Base-by-base conservation (phyloP, 2,888 invertebrate species). In the Yponomeuta evonymella region DNA sequence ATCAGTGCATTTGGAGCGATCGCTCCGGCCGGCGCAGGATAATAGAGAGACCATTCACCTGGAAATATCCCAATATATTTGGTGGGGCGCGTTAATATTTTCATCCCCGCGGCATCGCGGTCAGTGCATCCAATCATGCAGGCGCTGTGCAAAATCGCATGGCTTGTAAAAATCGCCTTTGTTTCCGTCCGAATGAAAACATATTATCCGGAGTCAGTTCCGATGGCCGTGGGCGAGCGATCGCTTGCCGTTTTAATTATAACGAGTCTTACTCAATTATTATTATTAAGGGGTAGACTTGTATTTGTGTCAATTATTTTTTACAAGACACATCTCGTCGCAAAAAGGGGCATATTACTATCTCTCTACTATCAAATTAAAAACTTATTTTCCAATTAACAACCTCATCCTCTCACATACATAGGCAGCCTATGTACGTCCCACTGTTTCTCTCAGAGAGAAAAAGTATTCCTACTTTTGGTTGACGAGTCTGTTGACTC, bases 41-140 rank as follows among this genome's bases (percentile, higher is more conserved):
- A 75, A 73, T 75, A 72, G 73, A 72, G 72, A 71, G 72, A 67
- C 69, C 78, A 75, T 78, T 83, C 82, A 83, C 82, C 81, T 85
- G 82, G 77, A 85, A 85, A 86, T 81, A 83, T 81, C 78, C 78
- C 80, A 81, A 86, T 85, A 86, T 81, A 81, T 84, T 83, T 82
- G 81, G 81, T 77, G 78, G 78, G 72, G 75, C 78, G 77, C 79
- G 79, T 84, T 85, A 87, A 87, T 85, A 87, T 85, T 86, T 85
- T 84, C 81, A 84, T 81, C 78, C 78, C 75, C 76, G 76, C 77
- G 77, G 79, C 79, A 78, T 79, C 79, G 85, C 85, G 88, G 86
- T 86, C 85, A 84, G 80, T 83, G 86, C 86, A 84, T 87, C 86
- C 88, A 89, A 89, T 89, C 88, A 84, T 82, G 79, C 81, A 81